Evolutionary conservation across 1,140 invertebrate genomes (phyloP), one percentile per base, ranked within the genome.

Genomic region (Papilio aristodemus): DNA sequence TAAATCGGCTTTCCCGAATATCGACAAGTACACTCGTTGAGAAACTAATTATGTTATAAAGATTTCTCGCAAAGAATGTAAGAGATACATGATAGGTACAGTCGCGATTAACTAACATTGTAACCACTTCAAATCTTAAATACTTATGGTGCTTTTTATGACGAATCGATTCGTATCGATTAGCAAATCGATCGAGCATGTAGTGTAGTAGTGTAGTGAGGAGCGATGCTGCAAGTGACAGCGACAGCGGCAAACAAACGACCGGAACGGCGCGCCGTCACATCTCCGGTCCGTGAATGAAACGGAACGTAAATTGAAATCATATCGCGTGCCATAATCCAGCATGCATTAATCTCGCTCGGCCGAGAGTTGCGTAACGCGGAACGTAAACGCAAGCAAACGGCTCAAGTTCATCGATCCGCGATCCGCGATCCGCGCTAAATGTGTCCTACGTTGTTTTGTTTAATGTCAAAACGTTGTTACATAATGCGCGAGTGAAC

Each of bases 371-470:
- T 90, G 83, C 86, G 87, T 91, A 86, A 91, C 79, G 78, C 71
- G 76, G 77, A 84, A 79, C 80, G 75, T 73, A 54, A 54, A 22
- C 46, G 46, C 46, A 54, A 83, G 78, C 84, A 83, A 85, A 87
- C 81, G 78, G 78, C 86, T 88, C 89, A 90, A 91, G 89, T 91
- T 91, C 89, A 90, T 89, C 89, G 89, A 90, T 90, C 87, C 87
- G 89, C 81, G n/a, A n/a, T n/a, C n/a, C n/a, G n/a, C n/a, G n/a
- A n/a, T n/a, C n/a, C n/a, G 85, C 80, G 77, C 83, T 88, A 90
- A 91, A 91, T 89, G 85, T 90, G 87, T 90, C 89, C 85, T 83
- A 54, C 19, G 46, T 22, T 54, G 46, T 83, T 77, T 81, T 80
- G 80, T 79, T 75, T 82, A 89, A 91, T 91, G 89, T 91, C 89